Conservation (phyloP, 2,797 vertebrate species). For the Pitangus sulphuratus region DNA sequence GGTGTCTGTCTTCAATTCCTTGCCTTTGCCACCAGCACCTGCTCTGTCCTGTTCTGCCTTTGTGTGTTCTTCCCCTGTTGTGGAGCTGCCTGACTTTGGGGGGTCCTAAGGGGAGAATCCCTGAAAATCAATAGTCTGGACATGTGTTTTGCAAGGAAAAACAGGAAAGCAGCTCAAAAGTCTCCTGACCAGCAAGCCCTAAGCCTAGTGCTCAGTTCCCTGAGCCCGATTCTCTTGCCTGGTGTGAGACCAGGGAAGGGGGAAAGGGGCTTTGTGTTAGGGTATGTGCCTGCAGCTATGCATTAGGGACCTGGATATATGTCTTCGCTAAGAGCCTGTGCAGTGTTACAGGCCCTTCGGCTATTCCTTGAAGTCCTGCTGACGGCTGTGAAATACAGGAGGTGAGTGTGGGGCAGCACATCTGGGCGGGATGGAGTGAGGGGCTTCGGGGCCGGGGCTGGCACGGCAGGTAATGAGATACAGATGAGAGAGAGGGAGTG, state of each 20-base stretch:
- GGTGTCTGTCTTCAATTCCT: neutral
- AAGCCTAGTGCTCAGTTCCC: too few species aligned
- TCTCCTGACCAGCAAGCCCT: neutral
- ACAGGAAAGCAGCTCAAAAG: neutral
- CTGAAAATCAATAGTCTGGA: neutral
- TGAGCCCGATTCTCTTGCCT: neutral
- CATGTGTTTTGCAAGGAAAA: neutral
- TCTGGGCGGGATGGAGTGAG: conserved; percentile 19
- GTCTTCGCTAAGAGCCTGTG: neutral
- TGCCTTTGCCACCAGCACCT: rapidly evolving
- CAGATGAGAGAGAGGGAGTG: conserved; percentile 45
- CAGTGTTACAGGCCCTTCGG: neutral
- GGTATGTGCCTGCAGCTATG: neutral
- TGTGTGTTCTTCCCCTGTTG: neutral
- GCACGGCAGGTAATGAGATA: conserved; percentile 43
- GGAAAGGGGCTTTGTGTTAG: neutral
- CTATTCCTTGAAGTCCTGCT: conserved; percentile 24
- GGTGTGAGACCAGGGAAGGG: neutral
- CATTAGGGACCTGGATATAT: neutral
- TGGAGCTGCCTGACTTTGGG: neutral
- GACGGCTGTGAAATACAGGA: conserved; percentile 39
- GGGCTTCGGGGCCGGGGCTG: neutral
- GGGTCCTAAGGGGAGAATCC: neutral
- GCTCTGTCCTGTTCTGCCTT: neutral
- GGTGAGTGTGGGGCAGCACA: neutral